Base-by-base conservation (phyloP, 2,113 vertebrate species). In the Myocastor coypus region DNA sequence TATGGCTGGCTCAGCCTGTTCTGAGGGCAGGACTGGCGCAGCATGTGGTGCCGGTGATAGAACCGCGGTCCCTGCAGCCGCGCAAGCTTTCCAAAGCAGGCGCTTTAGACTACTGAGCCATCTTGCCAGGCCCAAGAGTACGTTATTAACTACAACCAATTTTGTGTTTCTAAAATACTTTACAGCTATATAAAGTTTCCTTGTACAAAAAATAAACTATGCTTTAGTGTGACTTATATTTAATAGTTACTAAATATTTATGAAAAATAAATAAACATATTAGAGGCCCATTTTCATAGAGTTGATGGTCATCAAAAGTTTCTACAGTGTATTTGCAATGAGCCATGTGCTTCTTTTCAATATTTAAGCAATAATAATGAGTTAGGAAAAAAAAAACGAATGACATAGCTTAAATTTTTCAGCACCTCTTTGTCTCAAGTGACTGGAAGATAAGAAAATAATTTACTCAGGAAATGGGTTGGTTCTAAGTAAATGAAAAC, bases 361-460 rank as follows among this genome's bases (percentile, higher is more conserved):
- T 40, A 92, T 42, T 9, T 32, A 83, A 89, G 71, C 42, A n/a
- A 7, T 80, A 78, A 50, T 50, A n/a, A n/a, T n/a, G n/a, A n/a
- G n/a, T n/a, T n/a, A n/a, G n/a, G n/a, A n/a, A n/a, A n/a, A n/a
- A n/a, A n/a, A n/a, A n/a, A n/a, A n/a, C n/a, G 22, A 89, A 34
- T 66, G 71, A 55, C 64, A 40, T 94, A 89, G 34, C 16, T 86
- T 37, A 94, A 89, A 73, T 5, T 66, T 7, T 86, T 37, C 4
- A 66, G 3, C 34, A 71, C 63, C 20, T 71, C 26, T 87, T 73
- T 94, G 42, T 83, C 55, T 46, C 34, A 87, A 68, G 16, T 92
- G 61, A 89, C 34, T 93, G 37, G 37, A 46, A 92, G 7, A 37
- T 50, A n/a, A 75, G 24, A 84, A 95, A 96, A 66, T 52, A 59